Base-by-base conservation (phyloP, 1,140 invertebrate genomes). In the Lithobius niger region DNA sequence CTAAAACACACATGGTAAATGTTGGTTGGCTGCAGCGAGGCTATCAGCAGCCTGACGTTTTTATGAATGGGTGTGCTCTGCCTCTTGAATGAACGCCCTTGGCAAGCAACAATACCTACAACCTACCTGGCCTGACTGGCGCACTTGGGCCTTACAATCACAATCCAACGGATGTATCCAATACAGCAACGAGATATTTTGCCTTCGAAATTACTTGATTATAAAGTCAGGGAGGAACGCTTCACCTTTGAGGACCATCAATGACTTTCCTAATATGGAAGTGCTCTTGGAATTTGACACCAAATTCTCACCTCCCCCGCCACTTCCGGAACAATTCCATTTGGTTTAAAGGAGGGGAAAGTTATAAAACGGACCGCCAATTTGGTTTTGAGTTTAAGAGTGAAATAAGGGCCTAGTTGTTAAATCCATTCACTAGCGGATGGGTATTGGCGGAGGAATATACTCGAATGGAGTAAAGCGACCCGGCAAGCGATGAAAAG, bases 251-350 rank as follows among this genome's bases (percentile, higher is more conserved):
- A 3, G 16, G 43, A 6, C 43, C 6, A 45, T 45, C 43, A 45
- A 45, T 45, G 43, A 45, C 18, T 4, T 45, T 45, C 43, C 43
- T 18, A 45, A 45, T 45, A 45, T 45, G 43, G 43, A 45, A 45
- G 43, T 45, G 16, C 43, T 45, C 6, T 45, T 45, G 43, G 16
- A 45, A 45, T 45, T 45, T 45, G 43, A 45, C 18, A 45, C 43
- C 22, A 4, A 45, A 45, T 18, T 45, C 18, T 45, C 16, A 45
- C 43, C 43, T 45, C 43, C 43, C 31, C 43, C 43, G 43, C 16
- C 6, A 45, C 43, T 45, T 45, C 43, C 43, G 43, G 43, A 45
- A 45, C 43, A 45, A 21, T 45, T 19, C 43, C 43, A 45, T 45
- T 45, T 36, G 31, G 31, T n/a, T 36, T 36, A 6, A 36, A 36